phyloP scores from a whole-genome alignment of 2,888 invertebrate genomes.

The Falcaria lacertinaria region DNA sequence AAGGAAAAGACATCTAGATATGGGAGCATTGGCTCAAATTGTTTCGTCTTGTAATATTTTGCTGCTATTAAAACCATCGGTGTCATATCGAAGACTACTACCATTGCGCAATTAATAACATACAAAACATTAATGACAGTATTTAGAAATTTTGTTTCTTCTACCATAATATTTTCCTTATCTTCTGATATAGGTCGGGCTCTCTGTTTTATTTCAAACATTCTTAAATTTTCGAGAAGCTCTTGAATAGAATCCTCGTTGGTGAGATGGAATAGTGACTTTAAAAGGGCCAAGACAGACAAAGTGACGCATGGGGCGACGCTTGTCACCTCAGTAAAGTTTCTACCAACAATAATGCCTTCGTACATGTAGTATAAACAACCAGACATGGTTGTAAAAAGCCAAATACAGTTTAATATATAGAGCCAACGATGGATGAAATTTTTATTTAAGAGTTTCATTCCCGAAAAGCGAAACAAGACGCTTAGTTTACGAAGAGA shows the following conservation, averaged over 20 bases:
- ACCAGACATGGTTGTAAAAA: slow-evolving; percentile 19
- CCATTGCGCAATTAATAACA: slow-evolving; percentile 28
- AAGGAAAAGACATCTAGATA: slow-evolving; percentile 39
- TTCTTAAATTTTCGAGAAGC: slow-evolving; percentile 19
- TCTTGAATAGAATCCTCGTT: slow-evolving; percentile 20
- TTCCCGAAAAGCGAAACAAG: slow-evolving; percentile 25
- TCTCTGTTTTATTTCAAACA: slow-evolving; percentile 23
- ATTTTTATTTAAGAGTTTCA: slow-evolving; percentile 21
- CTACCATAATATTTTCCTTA: slow-evolving; percentile 18
- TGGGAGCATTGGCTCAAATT: slow-evolving; percentile 34
- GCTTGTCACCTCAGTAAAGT: slow-evolving; percentile 32
- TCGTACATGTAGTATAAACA: slow-evolving; percentile 22
- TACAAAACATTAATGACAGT: slow-evolving; percentile 28
- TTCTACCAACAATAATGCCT: slow-evolving; percentile 21
- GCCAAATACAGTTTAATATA: slow-evolving; percentile 26
- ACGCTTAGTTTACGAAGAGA: slow-evolving; percentile 26
- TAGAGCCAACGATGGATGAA: slow-evolving; percentile 24
- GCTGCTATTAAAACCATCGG: slow-evolving; percentile 33
- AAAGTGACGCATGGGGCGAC: slow-evolving; percentile 31
- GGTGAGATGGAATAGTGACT: slow-evolving; percentile 21
- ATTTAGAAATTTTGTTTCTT: slow-evolving; percentile 26
- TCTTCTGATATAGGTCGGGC: slow-evolving; percentile 10
- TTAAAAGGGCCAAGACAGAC: slow-evolving; percentile 24
- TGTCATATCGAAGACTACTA: slow-evolving; percentile 30
- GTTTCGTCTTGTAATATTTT: slow-evolving; percentile 30